These are phyloP conservation scores for Dendrocincla fuliginosa DNA, from an alignment of 2,797 vertebrate species.

Conservation along the genomic window DNA sequence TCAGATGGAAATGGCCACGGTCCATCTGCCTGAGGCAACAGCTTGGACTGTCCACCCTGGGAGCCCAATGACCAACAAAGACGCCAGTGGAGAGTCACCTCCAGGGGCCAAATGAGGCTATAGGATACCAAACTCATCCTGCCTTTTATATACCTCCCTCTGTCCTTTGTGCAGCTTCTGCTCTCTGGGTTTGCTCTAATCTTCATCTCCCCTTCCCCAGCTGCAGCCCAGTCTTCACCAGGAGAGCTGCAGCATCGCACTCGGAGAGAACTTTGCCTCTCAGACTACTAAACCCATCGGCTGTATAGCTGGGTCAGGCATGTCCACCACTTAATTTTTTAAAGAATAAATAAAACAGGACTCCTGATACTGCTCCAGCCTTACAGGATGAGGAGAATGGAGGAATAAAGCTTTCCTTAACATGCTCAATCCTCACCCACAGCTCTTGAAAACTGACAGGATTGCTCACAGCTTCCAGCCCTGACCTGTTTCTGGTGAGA, in stretches of 20 bases:
- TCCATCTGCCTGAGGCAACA: neutral
- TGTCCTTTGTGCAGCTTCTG: neutral
- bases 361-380: accelerated
- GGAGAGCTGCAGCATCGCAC: neutral
- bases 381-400: neutral
- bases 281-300: neutral
- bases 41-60: neutral
- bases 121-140: neutral
- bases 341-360: neutral
- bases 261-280: neutral
- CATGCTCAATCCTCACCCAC: neutral
- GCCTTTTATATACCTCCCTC: neutral
- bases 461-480: neutral
- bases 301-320: neutral
- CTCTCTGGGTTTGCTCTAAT: neutral
- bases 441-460: neutral
- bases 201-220: neutral
- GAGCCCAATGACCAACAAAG: accelerated
- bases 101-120: neutral
- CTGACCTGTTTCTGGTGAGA: neutral
- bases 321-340: neutral
- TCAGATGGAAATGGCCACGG: neutral
- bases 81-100: neutral
- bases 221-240: neutral
- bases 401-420: neutral